Base-by-base conservation (phyloP, 2,888 invertebrate genomes). In the Liodrosophila aerea region DNA sequence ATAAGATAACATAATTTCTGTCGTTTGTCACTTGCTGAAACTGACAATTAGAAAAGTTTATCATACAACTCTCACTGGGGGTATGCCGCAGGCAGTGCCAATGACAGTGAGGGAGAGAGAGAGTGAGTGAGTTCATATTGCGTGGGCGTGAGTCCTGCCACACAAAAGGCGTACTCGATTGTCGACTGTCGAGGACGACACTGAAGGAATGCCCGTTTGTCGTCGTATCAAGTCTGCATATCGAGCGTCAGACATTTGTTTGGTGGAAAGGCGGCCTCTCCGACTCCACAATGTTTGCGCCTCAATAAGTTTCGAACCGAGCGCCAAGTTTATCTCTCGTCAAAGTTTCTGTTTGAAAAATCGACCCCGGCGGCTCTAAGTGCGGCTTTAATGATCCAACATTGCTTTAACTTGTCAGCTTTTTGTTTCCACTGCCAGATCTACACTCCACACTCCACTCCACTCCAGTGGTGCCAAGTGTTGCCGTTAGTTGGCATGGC, bases 31-130 rank as follows among this genome's bases (percentile, higher is more conserved):
- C 84, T 85, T 85, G 80, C 71, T 78, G 76, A 73, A 85, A 83
- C 85, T 85, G 84, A 85, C 85, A 85, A 85, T 85, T 82, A 81
- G 73, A 85, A 83, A 85, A 85, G 85, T 85, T 85, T 85, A 85
- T 85, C 85, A 85, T 73, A 70, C 80, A 64, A 66, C 61, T 58
- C 73, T 50, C 65, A 66, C 68, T 45, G 44, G 43, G 54, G 47
- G 46, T 4, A 16, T 15, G 18, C 1, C 1, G n/a, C 8, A 15
- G 36, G 36, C 9, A 15, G 22, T 43, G 62, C 43, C 53, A 46
- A 9, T 59, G 62, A 40, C 50, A 34, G 30, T 43, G 34, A 7
- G 13, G 7, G 5, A 8, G 36, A 1, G 16, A 13, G 36, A 13
- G 9, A 5, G 16, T 5, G 15, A 37, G n/a, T 22, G 33, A 1